Conservation (phyloP, 2,888 invertebrate genomes). For the Ectropis crepuscularia region DNA sequence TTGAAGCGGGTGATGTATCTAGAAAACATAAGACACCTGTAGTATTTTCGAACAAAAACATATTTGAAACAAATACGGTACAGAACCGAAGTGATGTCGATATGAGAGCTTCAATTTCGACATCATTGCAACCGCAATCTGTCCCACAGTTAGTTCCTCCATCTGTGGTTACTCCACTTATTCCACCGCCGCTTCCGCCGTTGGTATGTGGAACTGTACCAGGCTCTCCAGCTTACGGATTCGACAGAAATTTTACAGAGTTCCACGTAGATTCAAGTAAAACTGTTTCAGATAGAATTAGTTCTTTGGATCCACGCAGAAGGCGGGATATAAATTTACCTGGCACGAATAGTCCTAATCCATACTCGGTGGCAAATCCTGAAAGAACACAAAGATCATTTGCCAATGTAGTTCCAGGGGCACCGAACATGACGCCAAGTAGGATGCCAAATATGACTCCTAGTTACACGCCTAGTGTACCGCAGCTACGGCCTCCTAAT, state of each 20-base stretch:
- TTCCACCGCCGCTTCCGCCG: not conserved
- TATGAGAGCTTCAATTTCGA: conserved; percentile 63
- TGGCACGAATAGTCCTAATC: conserved; percentile 47
- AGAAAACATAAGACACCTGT: no score
- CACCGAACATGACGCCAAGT: conserved; percentile 44
- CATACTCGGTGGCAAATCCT: conserved; percentile 41
- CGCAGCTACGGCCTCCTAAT: conserved; percentile 51
- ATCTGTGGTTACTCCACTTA: conserved; percentile 7
- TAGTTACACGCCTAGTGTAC: conserved; percentile 45
- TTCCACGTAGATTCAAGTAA: conserved; percentile 41
- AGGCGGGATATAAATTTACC: conserved; percentile 56
- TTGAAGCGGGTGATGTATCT: not conserved
- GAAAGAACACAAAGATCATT: conserved; percentile 49
- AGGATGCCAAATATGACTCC: conserved; percentile 45
- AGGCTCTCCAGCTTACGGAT: conserved; percentile 6
- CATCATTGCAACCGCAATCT: conserved; percentile 34
- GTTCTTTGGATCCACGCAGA: conserved; percentile 61
- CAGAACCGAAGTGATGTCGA: conserved; percentile 62
- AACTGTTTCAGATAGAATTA: conserved; percentile 34
- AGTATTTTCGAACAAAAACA: no score
- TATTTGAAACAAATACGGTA: no score
- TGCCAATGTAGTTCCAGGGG: conserved; percentile 10
- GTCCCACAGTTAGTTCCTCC: conserved; percentile 11
- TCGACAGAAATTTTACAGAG: conserved; percentile 22
- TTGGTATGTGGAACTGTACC: conserved; percentile 2